Base-by-base conservation (phyloP, 2,797 vertebrate genomes). In the Perodicticus potto region DNA sequence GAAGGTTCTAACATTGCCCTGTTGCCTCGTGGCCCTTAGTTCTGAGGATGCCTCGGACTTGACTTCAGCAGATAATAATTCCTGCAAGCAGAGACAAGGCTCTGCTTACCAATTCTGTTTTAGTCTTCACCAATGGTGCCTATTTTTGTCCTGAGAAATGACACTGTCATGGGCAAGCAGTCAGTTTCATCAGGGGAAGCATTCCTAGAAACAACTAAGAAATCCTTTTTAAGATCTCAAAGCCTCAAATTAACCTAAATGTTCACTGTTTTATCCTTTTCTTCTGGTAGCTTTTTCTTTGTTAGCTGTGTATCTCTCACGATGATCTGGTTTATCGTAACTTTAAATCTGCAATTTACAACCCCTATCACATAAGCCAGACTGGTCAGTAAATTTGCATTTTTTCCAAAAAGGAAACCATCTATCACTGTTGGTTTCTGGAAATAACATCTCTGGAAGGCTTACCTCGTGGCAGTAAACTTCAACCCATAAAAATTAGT, bases 371-470 rank as follows among this genome's bases (percentile, higher is more conserved):
- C 7, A 32, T 20, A 37, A 94, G 23, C 29, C 37, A 5, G 45
- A 32, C 29, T 49, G 49, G 22, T 67, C 22, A 92, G 34, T 17
- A 43, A 90, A 40, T 29, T 37, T 69, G 10, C 22, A 55, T 61
- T 63, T 92, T 86, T 19, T 76, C 0, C 34, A 70, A 32, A 61
- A 23, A 29, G 45, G 17, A 53, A 4, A 23, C 49, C 14, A 53
- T n/a, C 74, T 53, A 43, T 63, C 76, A 32, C 10, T 40, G 5
- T 87, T 89, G 23, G 12, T 95, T 95, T 93, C 72, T 45, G 74
- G 29, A n/a, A 89, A 16, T 55, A 49, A 49, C 14, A 7, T 86
- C 88, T 96, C 72, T 65, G 43, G 61, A 87, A 94, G 76, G 27
- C 82, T 87, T 83, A 34, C 37, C 63, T 29, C 43, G 32, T 45